These are phyloP conservation scores for Panagrolaimus sp. DNA, from an alignment of 1,140 invertebrate genomes.

Conservation along the genomic window DNA sequence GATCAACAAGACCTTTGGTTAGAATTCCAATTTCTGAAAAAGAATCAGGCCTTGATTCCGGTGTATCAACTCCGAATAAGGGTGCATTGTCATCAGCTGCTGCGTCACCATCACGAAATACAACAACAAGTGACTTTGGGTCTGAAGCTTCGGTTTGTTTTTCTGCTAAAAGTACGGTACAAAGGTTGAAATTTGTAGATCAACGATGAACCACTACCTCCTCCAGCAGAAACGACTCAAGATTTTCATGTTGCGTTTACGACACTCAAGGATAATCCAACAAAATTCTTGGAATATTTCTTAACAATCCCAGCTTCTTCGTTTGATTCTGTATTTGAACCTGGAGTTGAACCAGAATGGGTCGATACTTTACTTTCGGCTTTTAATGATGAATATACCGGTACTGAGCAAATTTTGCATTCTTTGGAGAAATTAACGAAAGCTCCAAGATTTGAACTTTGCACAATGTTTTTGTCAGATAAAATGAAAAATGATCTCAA, in stretches of 20 bases:
- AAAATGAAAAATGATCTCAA: not conserved
- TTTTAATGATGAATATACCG: not conserved
- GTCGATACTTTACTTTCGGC: not conserved
- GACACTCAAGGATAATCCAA: not conserved
- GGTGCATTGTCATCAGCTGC: not conserved
- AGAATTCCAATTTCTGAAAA: conserved; percentile 5
- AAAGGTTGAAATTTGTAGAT: too few relatives aligned
- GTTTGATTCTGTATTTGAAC: not conserved
- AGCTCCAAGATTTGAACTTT: conserved; percentile 3
- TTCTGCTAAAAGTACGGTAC: too few relatives aligned
- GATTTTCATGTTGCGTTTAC: conserved; percentile 1
- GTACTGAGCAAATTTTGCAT: not conserved
- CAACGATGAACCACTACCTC: not conserved
- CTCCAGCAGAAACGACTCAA: not conserved
- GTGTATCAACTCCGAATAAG: not conserved
- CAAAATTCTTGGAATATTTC: conserved; percentile 6
- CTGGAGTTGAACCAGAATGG: not conserved
- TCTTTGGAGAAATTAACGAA: not conserved
- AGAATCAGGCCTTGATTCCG: not conserved
- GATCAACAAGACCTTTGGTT: not conserved
- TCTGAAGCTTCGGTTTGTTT: too few relatives aligned
- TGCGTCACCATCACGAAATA: too few relatives aligned
- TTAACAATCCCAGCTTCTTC: not conserved
- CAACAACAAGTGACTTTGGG: too few relatives aligned
- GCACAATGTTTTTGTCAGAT: not conserved